Conservation (phyloP, 2,797 vertebrate species). For the Propithecus perrieri region DNA sequence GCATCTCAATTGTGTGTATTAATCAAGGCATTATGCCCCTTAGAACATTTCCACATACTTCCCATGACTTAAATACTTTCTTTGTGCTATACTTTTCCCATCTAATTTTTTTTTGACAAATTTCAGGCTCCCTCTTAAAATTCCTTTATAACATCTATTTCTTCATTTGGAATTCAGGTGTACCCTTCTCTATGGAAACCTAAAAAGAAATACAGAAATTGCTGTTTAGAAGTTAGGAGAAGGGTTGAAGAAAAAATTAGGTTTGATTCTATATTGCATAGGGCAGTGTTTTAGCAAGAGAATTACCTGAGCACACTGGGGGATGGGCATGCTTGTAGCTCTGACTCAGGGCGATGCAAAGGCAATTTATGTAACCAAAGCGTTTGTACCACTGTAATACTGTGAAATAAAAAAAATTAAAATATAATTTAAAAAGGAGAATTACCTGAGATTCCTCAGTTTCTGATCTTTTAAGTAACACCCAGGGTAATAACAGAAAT, state of each 20-base stretch:
- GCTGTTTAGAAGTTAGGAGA: background rate
- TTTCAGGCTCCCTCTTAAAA: background rate
- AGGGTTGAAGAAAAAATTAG: background rate
- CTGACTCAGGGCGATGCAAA: too few species aligned
- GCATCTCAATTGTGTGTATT: background rate
- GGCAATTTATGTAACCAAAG: too few species aligned
- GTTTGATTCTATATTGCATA: background rate
- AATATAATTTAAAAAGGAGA: background rate
- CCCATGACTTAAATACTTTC: background rate
- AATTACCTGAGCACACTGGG: background rate
- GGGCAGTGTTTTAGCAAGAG: background rate
- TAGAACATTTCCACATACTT: background rate
- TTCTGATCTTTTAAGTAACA: background rate
- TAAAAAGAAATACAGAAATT: conserved; percentile 2
- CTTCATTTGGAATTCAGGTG: background rate
- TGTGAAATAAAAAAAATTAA: too few species aligned
- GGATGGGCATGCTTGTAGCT: too few species aligned
- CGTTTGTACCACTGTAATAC: too few species aligned
- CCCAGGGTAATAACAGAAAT: background rate
- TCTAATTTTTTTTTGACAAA: background rate
- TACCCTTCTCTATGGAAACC: background rate
- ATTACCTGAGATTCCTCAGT: background rate
- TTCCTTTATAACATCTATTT: background rate
- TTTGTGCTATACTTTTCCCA: background rate
- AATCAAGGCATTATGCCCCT: background rate